Conservation (phyloP, 2,888 invertebrate species). For the Stegana nigrithorax region DNA sequence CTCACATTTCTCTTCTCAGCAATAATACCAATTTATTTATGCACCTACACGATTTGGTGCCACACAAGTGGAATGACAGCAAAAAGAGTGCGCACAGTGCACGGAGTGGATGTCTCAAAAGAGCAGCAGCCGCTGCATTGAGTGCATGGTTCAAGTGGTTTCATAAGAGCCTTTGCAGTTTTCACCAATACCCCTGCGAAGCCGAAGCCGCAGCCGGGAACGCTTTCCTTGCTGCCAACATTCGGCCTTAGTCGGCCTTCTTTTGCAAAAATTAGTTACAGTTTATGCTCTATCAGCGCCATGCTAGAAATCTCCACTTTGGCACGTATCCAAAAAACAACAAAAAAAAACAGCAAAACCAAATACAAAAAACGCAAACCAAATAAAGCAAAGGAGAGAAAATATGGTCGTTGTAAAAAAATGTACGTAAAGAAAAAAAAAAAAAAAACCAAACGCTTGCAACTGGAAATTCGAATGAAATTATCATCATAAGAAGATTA, state of each 20-base stretch:
- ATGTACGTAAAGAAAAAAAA: background rate
- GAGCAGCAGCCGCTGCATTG: background rate
- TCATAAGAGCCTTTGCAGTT: background rate
- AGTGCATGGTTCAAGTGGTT: conserved; percentile 14
- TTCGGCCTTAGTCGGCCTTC: too few species aligned
- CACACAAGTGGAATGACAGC: too few species aligned
- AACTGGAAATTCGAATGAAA: conserved; percentile 14
- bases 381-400: background rate
- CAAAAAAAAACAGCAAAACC: background rate
- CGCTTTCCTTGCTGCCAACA: too few species aligned
- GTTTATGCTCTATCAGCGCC: conserved; percentile 19
- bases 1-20: too few species aligned
- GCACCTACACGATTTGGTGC: conserved; percentile 13
- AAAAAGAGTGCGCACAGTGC: too few species aligned
- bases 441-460: background rate
- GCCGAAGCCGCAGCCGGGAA: too few species aligned
- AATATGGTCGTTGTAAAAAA: too few species aligned
- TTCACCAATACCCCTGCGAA: background rate
- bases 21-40: conserved; percentile 12
- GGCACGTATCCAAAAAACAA: conserved; percentile 6
- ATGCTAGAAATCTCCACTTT: conserved; percentile 14
- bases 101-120: conserved; percentile 8
- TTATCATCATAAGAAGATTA: conserved; percentile 15
- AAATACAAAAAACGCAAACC: background rate
- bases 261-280: conserved; percentile 13